A percentile compares a stretch with the other conserved stretches of the same genome.
phyloP scores from a whole-genome alignment of 2,888 invertebrate species.

The Drosophila histrio region DNA sequence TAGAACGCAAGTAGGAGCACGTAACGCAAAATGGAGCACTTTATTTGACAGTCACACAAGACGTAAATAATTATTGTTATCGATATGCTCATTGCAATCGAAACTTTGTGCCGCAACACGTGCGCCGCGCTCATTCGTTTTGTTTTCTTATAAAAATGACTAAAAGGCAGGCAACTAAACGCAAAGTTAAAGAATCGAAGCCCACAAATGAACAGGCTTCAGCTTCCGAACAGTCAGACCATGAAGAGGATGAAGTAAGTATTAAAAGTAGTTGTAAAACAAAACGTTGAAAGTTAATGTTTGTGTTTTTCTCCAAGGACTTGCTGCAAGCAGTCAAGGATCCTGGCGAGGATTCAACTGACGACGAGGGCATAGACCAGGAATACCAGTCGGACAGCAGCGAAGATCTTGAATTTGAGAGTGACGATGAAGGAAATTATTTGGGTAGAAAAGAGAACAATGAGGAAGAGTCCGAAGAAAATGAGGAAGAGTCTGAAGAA shows the following conservation, averaged over 20 bases:
- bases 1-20: not conserved
- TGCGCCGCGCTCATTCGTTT: constrained; percentile 62
- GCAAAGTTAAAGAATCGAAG: constrained; percentile 55
- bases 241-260: constrained; percentile 64
- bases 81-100: constrained; percentile 34
- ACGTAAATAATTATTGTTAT: constrained; percentile 9
- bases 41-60: constrained; percentile 30
- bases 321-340: constrained; percentile 78
- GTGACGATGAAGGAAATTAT: constrained; percentile 86
- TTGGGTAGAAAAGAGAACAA: constrained; percentile 79
- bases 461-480: constrained; percentile 79
- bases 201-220: constrained; percentile 39
- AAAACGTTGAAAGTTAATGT: constrained; percentile 3
- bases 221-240: constrained; percentile 52
- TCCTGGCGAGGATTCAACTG: constrained; percentile 85
- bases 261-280: not conserved
- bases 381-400: constrained; percentile 81
- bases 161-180: constrained; percentile 60
- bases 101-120: constrained; percentile 63
- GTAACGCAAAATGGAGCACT: not conserved
- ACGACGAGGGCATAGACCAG: constrained; percentile 82
- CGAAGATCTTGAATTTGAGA: constrained; percentile 85
- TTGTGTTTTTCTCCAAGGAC: constrained; percentile 58
- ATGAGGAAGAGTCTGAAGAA: constrained; percentile 58
- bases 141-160: constrained; percentile 67